These are phyloP conservation scores for Cyclophora punctaria DNA, from an alignment of 2,888 invertebrate genomes.

Conservation along the genomic window DNA sequence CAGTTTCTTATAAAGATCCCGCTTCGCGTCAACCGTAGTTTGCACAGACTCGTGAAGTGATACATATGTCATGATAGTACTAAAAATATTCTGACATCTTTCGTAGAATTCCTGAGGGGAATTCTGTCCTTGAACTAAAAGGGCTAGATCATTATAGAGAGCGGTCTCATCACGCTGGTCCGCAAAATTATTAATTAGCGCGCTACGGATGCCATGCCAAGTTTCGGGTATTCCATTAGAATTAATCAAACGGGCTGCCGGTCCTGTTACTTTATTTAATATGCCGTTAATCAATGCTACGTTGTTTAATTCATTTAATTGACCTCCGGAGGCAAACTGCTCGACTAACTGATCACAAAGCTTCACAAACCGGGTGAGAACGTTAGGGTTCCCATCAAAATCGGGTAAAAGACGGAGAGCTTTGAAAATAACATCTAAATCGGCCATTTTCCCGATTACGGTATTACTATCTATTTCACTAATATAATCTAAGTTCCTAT, in stretches of 20 bases:
- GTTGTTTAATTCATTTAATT: conserved; percentile 5
- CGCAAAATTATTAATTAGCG: conserved; percentile 20
- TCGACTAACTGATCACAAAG: conserved; percentile 19
- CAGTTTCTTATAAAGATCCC: conserved; percentile 17
- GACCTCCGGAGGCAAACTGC: not conserved
- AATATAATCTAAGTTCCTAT: not conserved
- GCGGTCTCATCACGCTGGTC: conserved; percentile 21
- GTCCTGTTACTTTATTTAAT: conserved; percentile 3
- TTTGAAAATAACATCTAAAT: not conserved
- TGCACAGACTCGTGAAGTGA: conserved; percentile 14
- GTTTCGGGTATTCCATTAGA: conserved; percentile 19
- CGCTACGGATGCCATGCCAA: conserved; percentile 18
- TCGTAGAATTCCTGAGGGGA: conserved; percentile 23
- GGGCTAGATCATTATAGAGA: conserved; percentile 1
- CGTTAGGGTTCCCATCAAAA: conserved; percentile 15
- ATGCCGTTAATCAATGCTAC: conserved; percentile 15
- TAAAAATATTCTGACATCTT: conserved; percentile 17
- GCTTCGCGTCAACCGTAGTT: conserved; percentile 15
- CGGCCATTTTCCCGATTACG: not conserved
- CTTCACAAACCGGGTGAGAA: conserved; percentile 17
- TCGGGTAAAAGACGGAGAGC: conserved; percentile 5
- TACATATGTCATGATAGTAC: conserved; percentile 20
- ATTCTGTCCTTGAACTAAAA: conserved; percentile 13
- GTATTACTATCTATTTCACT: no score
- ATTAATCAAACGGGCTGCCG: conserved; percentile 18